Conservation (phyloP, 2,888 invertebrate genomes). For the Drosophila neoperkinsi region DNA sequence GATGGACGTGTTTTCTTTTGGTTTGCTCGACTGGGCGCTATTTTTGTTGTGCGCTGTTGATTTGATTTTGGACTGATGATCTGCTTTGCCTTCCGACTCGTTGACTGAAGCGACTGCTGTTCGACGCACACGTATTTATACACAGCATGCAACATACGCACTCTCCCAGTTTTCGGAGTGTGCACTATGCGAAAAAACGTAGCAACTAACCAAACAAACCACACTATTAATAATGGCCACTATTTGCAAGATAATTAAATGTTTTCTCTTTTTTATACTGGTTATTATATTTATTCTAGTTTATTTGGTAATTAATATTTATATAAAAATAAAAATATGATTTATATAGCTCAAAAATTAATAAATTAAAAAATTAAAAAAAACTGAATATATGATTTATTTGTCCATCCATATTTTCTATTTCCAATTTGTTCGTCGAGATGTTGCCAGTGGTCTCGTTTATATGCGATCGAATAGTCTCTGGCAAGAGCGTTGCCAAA, state of each 20-base stretch:
- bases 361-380: neutral
- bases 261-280: neutral
- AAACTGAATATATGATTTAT: no score
- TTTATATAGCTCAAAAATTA: neutral
- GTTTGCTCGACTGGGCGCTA: conserved; percentile 18
- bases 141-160: conserved; percentile 48
- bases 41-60: conserved; percentile 39
- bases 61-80: conserved; percentile 37
- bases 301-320: neutral
- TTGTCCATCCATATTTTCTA: no score
- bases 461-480: neutral
- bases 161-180: conserved; percentile 16
- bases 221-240: neutral
- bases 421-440: no score
- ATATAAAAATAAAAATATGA: neutral
- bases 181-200: conserved; percentile 27
- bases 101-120: conserved; percentile 52
- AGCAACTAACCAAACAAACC: neutral
- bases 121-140: conserved; percentile 69
- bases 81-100: conserved; percentile 44
- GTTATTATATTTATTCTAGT: no score
- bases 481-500: neutral
- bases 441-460: no score
- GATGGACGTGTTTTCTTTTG: conserved; percentile 21
- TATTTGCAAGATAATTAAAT: neutral